phyloP scores from a whole-genome alignment of 2,113 vertebrate genomes.

The Oryzias curvinotus region DNA sequence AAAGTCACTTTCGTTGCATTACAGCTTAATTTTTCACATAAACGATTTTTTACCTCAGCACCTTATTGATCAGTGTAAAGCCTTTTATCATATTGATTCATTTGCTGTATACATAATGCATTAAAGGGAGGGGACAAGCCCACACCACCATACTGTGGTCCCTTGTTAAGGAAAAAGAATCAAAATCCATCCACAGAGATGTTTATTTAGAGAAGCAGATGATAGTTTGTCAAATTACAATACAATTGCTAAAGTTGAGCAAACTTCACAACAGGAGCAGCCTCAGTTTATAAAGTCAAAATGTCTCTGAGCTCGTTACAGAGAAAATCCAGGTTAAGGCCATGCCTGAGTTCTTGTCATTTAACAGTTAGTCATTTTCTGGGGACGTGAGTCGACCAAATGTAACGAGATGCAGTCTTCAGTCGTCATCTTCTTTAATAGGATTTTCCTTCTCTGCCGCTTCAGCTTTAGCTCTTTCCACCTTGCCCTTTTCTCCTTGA shows the following conservation, averaged over 20 bases:
- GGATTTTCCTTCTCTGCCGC: constrained; percentile 10
- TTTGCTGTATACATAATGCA: constrained; percentile 30
- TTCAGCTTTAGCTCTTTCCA: constrained; percentile 54
- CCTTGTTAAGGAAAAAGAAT: constrained; percentile 9
- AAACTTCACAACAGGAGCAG: not conserved
- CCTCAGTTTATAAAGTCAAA: not conserved
- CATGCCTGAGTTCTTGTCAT: not conserved
- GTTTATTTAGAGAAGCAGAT: constrained; percentile 22
- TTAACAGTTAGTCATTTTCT: constrained; percentile 6
- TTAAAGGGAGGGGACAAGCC: constrained; percentile 2
- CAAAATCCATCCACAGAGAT: not conserved
- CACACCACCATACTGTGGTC: not conserved
- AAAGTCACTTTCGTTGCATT: not conserved
- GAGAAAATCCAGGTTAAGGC: not conserved
- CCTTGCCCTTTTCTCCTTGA: constrained; percentile 84
- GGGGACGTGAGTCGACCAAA: constrained; percentile 2
- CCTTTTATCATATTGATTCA: constrained; percentile 26
- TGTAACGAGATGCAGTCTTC: not conserved
- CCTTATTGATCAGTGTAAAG: constrained; percentile 5
- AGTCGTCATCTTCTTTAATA: not conserved
- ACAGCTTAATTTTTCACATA: constrained; percentile 4
- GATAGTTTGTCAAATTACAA: not conserved
- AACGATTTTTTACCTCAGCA: constrained; percentile 14
- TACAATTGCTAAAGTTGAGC: not conserved
- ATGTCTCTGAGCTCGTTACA: not conserved